A percentile compares a stretch with the other conserved stretches of the same genome.
These are phyloP conservation scores for Neodiprion fabricii DNA, from an alignment of 1,140 invertebrate species.

Conservation along the genomic window DNA sequence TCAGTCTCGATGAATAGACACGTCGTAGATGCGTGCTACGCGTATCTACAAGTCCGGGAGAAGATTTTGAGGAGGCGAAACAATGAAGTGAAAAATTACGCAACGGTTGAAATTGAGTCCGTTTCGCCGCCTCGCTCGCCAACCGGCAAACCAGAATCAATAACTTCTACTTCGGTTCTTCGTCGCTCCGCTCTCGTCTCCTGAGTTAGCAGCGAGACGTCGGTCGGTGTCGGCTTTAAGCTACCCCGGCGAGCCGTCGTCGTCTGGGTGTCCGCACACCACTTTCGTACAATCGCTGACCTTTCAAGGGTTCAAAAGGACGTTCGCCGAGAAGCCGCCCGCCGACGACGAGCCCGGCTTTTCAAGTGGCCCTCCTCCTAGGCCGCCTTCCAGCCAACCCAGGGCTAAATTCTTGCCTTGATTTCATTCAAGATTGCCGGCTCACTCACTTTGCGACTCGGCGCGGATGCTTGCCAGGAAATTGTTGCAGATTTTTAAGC, in stretches of 20 bases:
- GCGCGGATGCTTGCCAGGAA: too few relatives aligned
- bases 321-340: background rate
- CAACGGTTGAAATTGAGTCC: background rate
- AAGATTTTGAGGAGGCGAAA: background rate
- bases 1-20: too few relatives aligned
- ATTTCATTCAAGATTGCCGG: too few relatives aligned
- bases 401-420: too few relatives aligned
- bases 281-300: slow-evolving; percentile 1
- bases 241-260: background rate
- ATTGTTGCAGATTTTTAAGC: too few relatives aligned
- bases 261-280: background rate
- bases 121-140: background rate
- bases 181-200: background rate
- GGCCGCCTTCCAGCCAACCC: too few relatives aligned
- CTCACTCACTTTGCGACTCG: too few relatives aligned
- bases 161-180: background rate
- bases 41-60: too few relatives aligned
- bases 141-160: background rate
- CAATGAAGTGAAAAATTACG: background rate
- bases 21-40: too few relatives aligned
- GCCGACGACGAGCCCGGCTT: too few relatives aligned
- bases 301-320: background rate
- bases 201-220: background rate
- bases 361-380: too few relatives aligned
- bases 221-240: too few relatives aligned